Evolutionary conservation across 2,888 invertebrate species (phyloP).

Genomic region (Cotesia congregata): DNA sequence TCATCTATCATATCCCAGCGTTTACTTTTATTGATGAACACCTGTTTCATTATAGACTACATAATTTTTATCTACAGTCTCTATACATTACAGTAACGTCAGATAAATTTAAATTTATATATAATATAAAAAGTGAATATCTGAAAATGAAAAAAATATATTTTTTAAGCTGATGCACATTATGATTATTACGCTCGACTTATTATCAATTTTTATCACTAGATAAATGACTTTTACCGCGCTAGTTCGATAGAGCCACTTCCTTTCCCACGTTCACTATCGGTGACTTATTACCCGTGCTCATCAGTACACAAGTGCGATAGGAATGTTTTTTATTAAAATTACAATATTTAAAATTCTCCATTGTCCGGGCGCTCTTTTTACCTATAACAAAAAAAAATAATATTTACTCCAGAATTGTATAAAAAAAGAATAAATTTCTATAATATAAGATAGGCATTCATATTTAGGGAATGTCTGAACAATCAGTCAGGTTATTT

Average conservation of each 20-base stretch:
- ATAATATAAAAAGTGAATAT: neutral
- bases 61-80: neutral
- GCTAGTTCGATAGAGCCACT: slow-evolving; percentile 48
- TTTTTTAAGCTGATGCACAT: slow-evolving; percentile 26
- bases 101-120: neutral
- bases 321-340: slow-evolving; percentile 14
- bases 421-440: neutral
- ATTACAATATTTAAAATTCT: slow-evolving; percentile 10
- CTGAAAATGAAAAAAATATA: neutral
- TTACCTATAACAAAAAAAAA: neutral
- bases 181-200: neutral
- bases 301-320: slow-evolving; percentile 38
- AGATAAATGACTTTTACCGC: neutral
- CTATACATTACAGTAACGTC: neutral
- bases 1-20: neutral
- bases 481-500: slow-evolving; percentile 14
- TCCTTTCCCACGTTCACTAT: slow-evolving; percentile 69
- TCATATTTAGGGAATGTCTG: slow-evolving; percentile 6
- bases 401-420: neutral
- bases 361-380: neutral
- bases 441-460: neutral
- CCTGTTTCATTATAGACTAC: neutral
- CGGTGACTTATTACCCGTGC: slow-evolving; percentile 58
- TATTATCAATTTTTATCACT: slow-evolving; percentile 19
- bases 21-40: neutral